Percentiles rank a stretch among this genome's conserved stretches.
Conservation (phyloP, 2,113 vertebrate genomes). For the Ictidomys tridecemlineatus region DNA sequence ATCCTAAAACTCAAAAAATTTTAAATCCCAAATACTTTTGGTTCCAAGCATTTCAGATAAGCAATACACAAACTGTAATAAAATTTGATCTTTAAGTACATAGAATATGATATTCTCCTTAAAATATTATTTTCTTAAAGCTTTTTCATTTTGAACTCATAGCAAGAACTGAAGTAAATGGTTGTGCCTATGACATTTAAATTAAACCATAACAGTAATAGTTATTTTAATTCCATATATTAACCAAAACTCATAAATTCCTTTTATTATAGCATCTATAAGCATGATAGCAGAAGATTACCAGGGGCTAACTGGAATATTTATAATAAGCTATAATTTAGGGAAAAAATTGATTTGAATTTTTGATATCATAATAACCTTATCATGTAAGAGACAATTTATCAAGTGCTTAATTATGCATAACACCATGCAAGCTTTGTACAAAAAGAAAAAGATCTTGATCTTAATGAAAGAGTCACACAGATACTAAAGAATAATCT, state of each 20-base stretch:
- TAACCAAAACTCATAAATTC: conserved; percentile 17
- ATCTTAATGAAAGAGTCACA: conserved; percentile 42
- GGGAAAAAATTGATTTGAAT: background rate
- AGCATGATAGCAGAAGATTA: background rate
- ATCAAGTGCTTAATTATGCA: conserved; percentile 17
- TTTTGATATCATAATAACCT: conserved; percentile 23
- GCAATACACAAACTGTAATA: background rate
- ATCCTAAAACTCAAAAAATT: background rate
- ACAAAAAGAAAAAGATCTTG: background rate
- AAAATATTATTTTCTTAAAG: conserved; percentile 42
- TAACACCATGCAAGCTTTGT: background rate
- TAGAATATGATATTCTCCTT: background rate
- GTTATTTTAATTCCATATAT: background rate
- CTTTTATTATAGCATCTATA: background rate
- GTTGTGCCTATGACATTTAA: background rate
- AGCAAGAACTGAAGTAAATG: background rate
- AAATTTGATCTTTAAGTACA: conserved; percentile 21
- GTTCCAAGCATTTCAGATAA: background rate
- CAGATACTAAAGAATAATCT: background rate
- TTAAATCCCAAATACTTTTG: background rate
- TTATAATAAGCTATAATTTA: conserved; percentile 30
- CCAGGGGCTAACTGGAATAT: background rate
- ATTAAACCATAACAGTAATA: background rate
- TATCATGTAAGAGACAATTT: conserved; percentile 6
- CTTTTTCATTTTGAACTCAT: background rate